phyloP scores from a whole-genome alignment of 1,140 invertebrate species.

The Daktulosphaira vitifoliae region DNA sequence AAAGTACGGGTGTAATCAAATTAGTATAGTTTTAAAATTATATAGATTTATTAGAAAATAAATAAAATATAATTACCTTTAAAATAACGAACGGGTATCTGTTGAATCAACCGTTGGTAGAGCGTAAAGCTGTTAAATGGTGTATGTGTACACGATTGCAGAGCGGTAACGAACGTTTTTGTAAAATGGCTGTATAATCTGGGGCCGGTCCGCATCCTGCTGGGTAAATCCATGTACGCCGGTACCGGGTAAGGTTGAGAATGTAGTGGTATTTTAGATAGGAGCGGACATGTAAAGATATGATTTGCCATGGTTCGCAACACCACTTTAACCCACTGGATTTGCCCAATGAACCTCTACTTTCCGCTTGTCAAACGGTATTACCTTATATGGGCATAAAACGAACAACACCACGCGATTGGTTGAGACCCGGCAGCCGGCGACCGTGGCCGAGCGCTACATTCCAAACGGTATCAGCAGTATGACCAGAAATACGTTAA shows the following conservation, averaged over 20 bases:
- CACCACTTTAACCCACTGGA: not conserved
- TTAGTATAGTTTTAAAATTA: no score
- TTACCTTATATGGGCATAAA: constrained; percentile 72
- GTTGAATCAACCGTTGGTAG: no score
- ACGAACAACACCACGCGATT: constrained; percentile 54
- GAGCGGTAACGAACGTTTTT: constrained; percentile 21
- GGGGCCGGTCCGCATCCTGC: constrained; percentile 21
- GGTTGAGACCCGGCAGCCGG: constrained; percentile 44
- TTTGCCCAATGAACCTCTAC: constrained; percentile 40
- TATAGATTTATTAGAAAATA: no score
- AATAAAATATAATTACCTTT: no score
- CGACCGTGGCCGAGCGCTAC: constrained; percentile 15
- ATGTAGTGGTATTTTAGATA: not conserved
- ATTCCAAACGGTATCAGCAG: constrained; percentile 18
- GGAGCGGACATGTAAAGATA: not conserved
- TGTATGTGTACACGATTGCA: not conserved
- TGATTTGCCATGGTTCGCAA: not conserved
- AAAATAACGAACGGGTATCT: no score
- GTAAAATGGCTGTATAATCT: constrained; percentile 22
- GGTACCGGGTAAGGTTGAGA: not conserved
- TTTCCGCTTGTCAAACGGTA: constrained; percentile 48
- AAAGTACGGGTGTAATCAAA: no score
- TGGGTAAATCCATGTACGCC: constrained; percentile 8
- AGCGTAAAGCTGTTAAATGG: no score
- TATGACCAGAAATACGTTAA: no score